Evolutionary conservation across 2,888 invertebrate species (phyloP), one percentile per base, ranked within the genome.

Genomic region (Oegoconia quadripuncta): DNA sequence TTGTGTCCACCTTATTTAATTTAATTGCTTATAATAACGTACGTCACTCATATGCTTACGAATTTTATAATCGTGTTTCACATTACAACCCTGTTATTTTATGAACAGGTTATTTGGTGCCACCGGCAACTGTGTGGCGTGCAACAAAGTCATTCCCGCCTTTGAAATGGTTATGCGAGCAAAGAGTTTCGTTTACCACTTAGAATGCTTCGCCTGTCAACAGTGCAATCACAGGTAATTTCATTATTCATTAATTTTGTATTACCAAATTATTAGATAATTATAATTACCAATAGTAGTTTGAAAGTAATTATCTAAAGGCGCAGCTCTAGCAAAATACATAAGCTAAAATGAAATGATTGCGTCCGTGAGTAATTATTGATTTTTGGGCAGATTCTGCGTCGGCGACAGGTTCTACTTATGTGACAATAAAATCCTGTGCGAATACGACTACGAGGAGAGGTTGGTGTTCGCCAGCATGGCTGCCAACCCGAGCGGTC

Each of bases 121-220:
- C 63, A 95, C 95, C 25, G 96, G 96, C 58, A 94, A 94, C 80
- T 97, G 97, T 79, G 93, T 96, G 56, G 96, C 96, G 40, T 97
- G 97, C 88, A 93, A 93, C 83, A 96, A 97, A 90, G 93, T 93
- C 73, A 97, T 97, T 79, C 96, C 96, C 46, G 96, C 97, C 52
- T 97, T 96, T 84, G 97, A 97, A 88, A 95, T 97, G 96, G 97
- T 97, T 63, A 97, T 97, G 97, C 90, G 96, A 76, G 96, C 96
- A 53, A 93, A 94, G 81, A 93, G 93, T 69, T 96, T 96, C 81
- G 96, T 97, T 50, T 97, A 97, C 88, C 97, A 97, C 86, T 90
- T 97, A 81, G 96, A 97, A 80, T 97, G 97, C 79, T 97, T 97
- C 78, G 96, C 96, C 59, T 97, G 97, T 89, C 96, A 96, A 81